Percentiles rank a stretch among this genome's conserved stretches.
Conservation (phyloP, 2,888 invertebrate species). For the Cryptops parisi region DNA sequence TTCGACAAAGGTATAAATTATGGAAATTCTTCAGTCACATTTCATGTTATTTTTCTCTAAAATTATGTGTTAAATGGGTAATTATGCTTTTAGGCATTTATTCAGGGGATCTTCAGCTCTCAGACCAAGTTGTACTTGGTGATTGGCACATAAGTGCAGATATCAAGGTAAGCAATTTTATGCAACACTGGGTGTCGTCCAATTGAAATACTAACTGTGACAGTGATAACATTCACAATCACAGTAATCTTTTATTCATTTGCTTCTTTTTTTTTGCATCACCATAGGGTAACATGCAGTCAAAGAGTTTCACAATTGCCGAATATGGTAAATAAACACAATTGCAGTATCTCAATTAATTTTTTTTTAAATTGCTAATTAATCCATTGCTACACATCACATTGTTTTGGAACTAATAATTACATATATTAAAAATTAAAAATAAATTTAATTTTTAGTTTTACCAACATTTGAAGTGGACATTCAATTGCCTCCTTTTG, state of each 20-base stretch:
- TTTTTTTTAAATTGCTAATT: not conserved
- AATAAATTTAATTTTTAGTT: conserved; percentile 25
- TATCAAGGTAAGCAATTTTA: conserved; percentile 28
- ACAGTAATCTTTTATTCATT: too few relatives aligned
- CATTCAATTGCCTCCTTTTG: conserved; percentile 33
- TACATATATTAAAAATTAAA: not conserved
- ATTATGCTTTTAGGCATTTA: conserved; percentile 25
- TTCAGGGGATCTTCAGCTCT: conserved; percentile 25
- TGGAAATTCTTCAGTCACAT: too few relatives aligned
- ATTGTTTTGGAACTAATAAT: too few relatives aligned
- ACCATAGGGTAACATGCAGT: too few relatives aligned
- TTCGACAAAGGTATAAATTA: conserved; percentile 18
- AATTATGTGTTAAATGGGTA: too few relatives aligned
- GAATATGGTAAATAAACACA: conserved; percentile 23
- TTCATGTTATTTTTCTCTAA: too few relatives aligned
- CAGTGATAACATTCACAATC: too few relatives aligned
- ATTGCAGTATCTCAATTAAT: not conserved
- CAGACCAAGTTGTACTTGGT: conserved; percentile 29
- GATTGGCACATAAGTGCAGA: conserved; percentile 29
- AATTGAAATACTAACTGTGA: too few relatives aligned
- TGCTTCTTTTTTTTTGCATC: not conserved
- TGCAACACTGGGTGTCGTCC: too few relatives aligned
- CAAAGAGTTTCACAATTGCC: conserved; percentile 32
- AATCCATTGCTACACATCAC: too few relatives aligned
- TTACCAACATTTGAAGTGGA: conserved; percentile 39